These are phyloP conservation scores for Vulpes vulpes DNA, from an alignment of 2,113 vertebrate species.

Conservation along the genomic window DNA sequence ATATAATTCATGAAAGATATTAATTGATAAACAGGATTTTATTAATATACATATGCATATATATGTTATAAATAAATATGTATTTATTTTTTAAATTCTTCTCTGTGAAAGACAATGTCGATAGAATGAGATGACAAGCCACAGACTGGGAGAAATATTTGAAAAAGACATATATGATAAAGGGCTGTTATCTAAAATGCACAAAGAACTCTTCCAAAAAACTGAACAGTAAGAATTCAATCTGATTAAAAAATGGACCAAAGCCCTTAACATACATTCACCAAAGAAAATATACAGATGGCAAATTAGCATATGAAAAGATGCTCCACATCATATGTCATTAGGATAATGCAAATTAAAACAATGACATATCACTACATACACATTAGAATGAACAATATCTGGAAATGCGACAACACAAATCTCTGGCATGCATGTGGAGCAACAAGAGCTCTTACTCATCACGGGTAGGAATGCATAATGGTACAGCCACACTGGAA, in stretches of 20 bases:
- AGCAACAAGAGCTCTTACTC: not conserved
- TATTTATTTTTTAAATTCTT: not conserved
- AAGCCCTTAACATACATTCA: not conserved
- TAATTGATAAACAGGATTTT: not conserved
- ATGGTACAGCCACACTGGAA: not conserved
- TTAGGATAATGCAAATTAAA: not conserved
- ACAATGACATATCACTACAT: not conserved
- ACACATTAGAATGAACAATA: not conserved
- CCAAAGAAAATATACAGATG: not conserved
- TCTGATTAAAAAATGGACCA: not conserved
- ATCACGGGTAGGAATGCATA: not conserved
- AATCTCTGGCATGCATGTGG: not conserved
- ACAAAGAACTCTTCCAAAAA: not conserved
- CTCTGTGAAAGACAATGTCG: not conserved
- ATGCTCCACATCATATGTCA: not conserved
- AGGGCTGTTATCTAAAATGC: not conserved
- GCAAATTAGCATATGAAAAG: not conserved
- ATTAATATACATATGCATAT: not conserved
- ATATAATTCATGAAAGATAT: not conserved
- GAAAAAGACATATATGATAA: not conserved
- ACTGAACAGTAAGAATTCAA: not conserved
- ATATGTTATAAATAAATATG: not conserved
- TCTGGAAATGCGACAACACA: not conserved
- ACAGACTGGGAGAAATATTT: not conserved
- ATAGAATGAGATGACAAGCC: not conserved